phyloP scores from a whole-genome alignment of 1,140 invertebrate species.

The Euura lappo region DNA sequence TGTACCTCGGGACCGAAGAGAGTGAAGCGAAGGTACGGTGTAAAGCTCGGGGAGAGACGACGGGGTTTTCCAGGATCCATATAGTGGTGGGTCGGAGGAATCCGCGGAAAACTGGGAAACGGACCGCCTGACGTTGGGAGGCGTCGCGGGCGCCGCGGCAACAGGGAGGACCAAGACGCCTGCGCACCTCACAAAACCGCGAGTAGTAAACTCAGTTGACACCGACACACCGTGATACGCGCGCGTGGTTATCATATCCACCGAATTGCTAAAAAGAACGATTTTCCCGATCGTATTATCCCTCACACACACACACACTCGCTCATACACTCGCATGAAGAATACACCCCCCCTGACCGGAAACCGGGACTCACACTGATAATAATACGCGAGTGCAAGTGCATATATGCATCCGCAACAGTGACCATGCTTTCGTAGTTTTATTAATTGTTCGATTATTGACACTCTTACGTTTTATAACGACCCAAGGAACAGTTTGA shows the following conservation, averaged over 20 bases:
- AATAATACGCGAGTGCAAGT: no score
- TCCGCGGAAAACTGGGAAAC: background rate
- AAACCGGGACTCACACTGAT: no score
- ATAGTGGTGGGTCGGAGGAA: background rate
- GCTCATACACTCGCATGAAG: background rate
- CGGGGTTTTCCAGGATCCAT: background rate
- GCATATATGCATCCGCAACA: no score
- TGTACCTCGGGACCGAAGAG: no score
- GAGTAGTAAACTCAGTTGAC: background rate
- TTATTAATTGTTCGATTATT: no score
- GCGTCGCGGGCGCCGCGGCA: background rate
- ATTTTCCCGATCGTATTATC: no score
- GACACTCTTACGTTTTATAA: no score
- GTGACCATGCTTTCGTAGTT: no score
- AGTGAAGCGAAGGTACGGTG: background rate
- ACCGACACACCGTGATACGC: slow-evolving; percentile 6
- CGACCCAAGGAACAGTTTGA: no score
- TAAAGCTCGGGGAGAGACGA: background rate
- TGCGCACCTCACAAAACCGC: background rate
- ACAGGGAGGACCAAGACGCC: background rate
- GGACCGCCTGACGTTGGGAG: background rate
- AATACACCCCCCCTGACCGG: no score
- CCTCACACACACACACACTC: background rate
- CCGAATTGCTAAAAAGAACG: background rate
- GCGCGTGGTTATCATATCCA: background rate